phyloP scores from a whole-genome alignment of 2,888 invertebrate genomes.

The Ophion ventricosus region DNA sequence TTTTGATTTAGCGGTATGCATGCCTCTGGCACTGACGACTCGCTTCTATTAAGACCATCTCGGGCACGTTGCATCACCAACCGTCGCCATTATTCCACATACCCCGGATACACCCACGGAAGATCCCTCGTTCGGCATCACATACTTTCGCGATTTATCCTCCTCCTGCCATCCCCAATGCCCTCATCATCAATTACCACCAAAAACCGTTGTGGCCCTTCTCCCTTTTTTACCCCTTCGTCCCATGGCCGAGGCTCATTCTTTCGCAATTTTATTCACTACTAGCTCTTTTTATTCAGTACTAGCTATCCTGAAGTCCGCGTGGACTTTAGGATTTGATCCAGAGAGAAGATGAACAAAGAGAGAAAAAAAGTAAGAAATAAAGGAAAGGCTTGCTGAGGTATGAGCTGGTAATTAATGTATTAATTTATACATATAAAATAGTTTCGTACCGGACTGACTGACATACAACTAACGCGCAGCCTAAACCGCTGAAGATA shows the following conservation, averaged over 20 bases:
- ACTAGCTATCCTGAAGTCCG: no score
- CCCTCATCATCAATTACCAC: background rate
- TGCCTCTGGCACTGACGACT: constrained; percentile 81
- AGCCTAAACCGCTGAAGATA: no score
- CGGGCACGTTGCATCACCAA: constrained; percentile 63
- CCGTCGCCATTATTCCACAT: constrained; percentile 60
- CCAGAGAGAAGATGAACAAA: no score
- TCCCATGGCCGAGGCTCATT: constrained; percentile 4
- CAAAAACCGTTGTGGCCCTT: background rate
- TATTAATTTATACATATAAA: no score
- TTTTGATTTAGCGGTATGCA: constrained; percentile 81
- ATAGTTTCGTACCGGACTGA: no score
- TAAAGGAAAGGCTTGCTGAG: no score
- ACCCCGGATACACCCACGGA: constrained; percentile 28
- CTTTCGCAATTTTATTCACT: background rate
- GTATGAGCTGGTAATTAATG: no score
- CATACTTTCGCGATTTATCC: constrained; percentile 4
- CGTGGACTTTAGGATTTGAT: no score
- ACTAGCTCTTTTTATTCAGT: no score
- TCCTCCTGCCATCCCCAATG: background rate
- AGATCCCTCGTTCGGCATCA: background rate
- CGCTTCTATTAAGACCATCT: constrained; percentile 72
- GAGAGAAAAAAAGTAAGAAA: no score
- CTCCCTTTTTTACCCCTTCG: background rate
- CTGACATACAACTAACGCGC: no score